These are phyloP conservation scores for Ephestia elutella DNA, from an alignment of 1,140 invertebrate species.

Conservation along the genomic window DNA sequence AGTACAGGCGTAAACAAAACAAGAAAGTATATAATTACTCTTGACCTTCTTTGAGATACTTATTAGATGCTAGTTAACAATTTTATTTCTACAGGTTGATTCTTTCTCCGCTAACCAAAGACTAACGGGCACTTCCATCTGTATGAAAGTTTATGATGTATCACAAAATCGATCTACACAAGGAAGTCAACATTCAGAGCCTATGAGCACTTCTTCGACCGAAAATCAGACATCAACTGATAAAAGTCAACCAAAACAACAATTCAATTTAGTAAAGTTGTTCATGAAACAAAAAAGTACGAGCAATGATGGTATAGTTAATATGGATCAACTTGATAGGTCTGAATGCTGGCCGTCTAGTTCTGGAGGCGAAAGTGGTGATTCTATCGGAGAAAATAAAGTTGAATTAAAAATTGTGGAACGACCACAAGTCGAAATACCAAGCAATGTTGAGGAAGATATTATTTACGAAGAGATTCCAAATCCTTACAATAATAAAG, in stretches of 20 bases:
- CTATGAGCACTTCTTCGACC: slow-evolving; percentile 72
- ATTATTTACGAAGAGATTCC: slow-evolving; percentile 38
- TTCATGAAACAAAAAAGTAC: slow-evolving; percentile 93
- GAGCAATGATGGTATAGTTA: slow-evolving; percentile 80
- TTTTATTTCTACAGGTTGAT: slow-evolving; percentile 65
- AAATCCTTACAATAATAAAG: slow-evolving; percentile 47
- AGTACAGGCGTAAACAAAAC: slow-evolving; percentile 28
- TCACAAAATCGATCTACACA: slow-evolving; percentile 72
- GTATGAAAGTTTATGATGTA: slow-evolving; percentile 80
- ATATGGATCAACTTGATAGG: slow-evolving; percentile 78
- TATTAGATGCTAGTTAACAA: slow-evolving; percentile 28
- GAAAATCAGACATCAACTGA: slow-evolving; percentile 73
- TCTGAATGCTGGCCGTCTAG: slow-evolving; percentile 78
- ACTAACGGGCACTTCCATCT: slow-evolving; percentile 65
- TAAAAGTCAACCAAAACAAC: slow-evolving; percentile 74
- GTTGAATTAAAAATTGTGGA: slow-evolving; percentile 41
- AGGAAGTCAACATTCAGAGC: slow-evolving; percentile 75
- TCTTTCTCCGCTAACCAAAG: slow-evolving; percentile 72
- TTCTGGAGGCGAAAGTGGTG: slow-evolving; percentile 68
- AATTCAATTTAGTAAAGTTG: slow-evolving; percentile 89
- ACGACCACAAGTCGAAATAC: slow-evolving; percentile 57
- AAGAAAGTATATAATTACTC: not conserved
- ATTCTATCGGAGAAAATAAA: slow-evolving; percentile 59
- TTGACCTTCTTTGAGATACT: not conserved
- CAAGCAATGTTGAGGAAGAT: slow-evolving; percentile 46